Conservation (phyloP, 2,888 invertebrate species). For the Caenorhabditis sp. region DNA sequence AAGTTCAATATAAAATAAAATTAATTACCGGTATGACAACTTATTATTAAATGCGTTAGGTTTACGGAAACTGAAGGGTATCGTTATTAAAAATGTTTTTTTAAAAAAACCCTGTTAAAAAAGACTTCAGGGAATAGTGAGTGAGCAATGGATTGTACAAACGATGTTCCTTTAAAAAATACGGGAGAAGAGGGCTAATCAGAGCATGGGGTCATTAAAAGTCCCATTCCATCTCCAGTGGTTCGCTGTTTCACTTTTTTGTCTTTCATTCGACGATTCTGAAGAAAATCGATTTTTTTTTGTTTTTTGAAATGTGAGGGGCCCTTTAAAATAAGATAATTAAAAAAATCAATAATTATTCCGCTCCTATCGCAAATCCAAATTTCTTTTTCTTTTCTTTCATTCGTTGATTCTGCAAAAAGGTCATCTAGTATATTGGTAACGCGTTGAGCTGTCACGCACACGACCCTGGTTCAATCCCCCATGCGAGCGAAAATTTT, state of each 20-base stretch:
- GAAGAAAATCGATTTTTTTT: constrained; percentile 12
- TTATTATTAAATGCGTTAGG: not conserved
- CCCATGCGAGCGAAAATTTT: not conserved
- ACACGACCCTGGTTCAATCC: too few species aligned
- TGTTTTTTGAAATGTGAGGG: not conserved
- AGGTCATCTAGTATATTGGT: not conserved
- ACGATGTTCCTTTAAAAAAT: not conserved
- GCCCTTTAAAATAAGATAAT: too few species aligned
- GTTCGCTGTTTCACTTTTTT: constrained; percentile 65
- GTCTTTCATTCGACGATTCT: constrained; percentile 68
- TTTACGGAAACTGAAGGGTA: not conserved
- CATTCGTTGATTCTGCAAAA: not conserved
- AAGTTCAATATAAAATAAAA: not conserved
- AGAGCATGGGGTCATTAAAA: constrained; percentile 27
- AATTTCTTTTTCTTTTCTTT: not conserved
- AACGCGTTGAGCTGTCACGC: too few species aligned
- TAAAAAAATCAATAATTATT: too few species aligned
- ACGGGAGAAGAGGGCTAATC: not conserved
- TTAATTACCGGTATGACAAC: not conserved
- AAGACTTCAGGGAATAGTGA: not conserved
- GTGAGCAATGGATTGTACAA: not conserved
- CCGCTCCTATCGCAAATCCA: too few species aligned
- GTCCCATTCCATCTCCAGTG: constrained; percentile 30
- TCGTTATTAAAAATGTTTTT: not conserved
- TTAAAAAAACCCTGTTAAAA: not conserved